Evolutionary conservation across 1,140 invertebrate species (phyloP).

Genomic region (Formica selysi): DNA sequence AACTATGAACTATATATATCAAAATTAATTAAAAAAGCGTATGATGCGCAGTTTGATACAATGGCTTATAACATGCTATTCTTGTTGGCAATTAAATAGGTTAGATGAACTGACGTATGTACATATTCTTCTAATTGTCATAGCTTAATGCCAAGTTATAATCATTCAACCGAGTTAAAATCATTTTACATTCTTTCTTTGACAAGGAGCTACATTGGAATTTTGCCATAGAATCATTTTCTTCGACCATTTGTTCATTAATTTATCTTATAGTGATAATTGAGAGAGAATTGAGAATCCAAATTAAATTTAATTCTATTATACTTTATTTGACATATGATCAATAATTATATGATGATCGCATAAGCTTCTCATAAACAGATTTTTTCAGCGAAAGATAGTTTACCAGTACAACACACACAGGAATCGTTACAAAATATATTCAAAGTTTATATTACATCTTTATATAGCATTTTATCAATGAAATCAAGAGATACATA

Average conservation of each 20-base stretch:
- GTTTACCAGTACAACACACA: neutral
- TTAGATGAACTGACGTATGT: neutral
- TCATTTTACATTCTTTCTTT: conserved; percentile 22
- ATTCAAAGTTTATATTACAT: neutral
- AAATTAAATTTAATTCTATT: neutral
- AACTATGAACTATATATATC: too few relatives aligned
- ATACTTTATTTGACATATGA: neutral
- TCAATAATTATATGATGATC: neutral
- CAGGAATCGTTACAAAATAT: neutral
- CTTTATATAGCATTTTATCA: neutral
- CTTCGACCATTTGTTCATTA: neutral
- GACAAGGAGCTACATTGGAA: neutral
- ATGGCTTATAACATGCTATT: neutral
- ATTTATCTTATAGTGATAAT: neutral
- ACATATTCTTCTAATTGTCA: conserved; percentile 19
- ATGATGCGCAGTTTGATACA: too few relatives aligned
- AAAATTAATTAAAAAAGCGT: too few relatives aligned
- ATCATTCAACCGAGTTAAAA: neutral
- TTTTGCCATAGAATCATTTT: neutral
- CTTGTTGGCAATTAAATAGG: neutral
- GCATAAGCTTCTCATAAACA: neutral
- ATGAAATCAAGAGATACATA: neutral
- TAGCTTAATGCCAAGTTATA: conserved; percentile 4
- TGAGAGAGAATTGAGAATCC: neutral
- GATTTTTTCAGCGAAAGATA: neutral